Evolutionary conservation across 2,888 invertebrate genomes (phyloP).

Genomic region (Eueremaeus valkanovi): DNA sequence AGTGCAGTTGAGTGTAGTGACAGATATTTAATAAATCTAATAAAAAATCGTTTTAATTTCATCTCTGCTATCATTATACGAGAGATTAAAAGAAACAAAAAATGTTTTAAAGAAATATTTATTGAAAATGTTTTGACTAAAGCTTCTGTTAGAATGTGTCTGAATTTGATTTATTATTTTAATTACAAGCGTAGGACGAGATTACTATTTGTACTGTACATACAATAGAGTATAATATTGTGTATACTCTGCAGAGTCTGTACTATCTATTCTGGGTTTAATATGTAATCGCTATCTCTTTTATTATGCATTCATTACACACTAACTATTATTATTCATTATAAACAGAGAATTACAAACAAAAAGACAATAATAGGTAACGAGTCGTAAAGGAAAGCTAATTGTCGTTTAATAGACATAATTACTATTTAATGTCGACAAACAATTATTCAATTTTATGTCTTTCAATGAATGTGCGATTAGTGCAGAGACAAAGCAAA

Average conservation of each 20-base stretch:
- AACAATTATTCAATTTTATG: background rate
- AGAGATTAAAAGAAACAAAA: background rate
- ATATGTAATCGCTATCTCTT: background rate
- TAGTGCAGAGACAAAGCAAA: no score
- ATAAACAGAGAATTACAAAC: background rate
- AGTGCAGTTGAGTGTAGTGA: background rate
- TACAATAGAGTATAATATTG: no score
- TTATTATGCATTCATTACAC: background rate
- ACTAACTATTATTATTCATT: background rate
- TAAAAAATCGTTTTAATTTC: background rate
- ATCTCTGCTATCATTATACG: no score
- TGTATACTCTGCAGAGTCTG: no score
- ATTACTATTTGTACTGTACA: background rate
- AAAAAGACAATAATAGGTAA: background rate
- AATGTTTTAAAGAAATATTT: background rate
- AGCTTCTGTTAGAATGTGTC: background rate
- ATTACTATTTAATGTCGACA: background rate
- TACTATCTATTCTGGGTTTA: no score
- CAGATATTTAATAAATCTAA: slow-evolving; percentile 7
- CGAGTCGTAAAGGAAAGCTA: background rate
- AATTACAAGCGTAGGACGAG: slow-evolving; percentile 17
- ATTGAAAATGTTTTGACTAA: background rate
- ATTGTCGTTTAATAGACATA: background rate
- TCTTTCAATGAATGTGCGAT: background rate
- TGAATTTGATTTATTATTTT: slow-evolving; percentile 28